phyloP scores from a whole-genome alignment of 2,888 invertebrate genomes.

The Pardosa pseudoannulata region DNA sequence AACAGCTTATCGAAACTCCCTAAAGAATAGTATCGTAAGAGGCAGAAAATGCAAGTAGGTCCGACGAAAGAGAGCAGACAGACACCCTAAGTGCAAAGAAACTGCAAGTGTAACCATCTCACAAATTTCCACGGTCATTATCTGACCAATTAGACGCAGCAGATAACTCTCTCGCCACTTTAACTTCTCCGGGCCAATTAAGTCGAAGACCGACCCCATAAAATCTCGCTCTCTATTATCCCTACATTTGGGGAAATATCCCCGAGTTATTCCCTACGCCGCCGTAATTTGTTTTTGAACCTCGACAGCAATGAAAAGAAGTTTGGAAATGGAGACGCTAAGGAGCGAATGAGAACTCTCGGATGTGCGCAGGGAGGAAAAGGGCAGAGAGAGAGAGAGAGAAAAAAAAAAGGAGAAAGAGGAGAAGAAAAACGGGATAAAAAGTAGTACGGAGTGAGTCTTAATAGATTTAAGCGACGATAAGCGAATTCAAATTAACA shows the following conservation, averaged over 20 bases:
- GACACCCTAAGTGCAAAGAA: not conserved
- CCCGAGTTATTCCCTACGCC: slow-evolving; percentile 55
- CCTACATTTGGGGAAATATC: slow-evolving; percentile 66
- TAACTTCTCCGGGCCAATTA: slow-evolving; percentile 52
- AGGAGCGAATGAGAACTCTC: not conserved
- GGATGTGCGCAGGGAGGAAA: slow-evolving; percentile 23
- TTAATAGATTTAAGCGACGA: slow-evolving; percentile 72
- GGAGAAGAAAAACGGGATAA: slow-evolving; percentile 55
- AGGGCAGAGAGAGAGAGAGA: slow-evolving; percentile 21
- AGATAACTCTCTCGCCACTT: not conserved
- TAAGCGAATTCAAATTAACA: slow-evolving; percentile 73
- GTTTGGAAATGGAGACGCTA: slow-evolving; percentile 60
- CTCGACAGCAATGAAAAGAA: slow-evolving; percentile 66
- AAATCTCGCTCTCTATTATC: slow-evolving; percentile 39
- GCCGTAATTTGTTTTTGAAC: slow-evolving; percentile 71
- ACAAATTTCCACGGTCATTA: not conserved
- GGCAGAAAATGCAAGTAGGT: not conserved
- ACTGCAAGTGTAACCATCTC: not conserved
- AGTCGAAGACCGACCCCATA: slow-evolving; percentile 49
- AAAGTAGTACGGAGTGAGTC: slow-evolving; percentile 69
- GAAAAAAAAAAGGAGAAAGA: slow-evolving; percentile 10
- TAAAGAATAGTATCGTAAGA: not conserved
- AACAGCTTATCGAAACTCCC: no score
- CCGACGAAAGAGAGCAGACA: no score
- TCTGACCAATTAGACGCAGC: slow-evolving; percentile 3